These are phyloP conservation scores for Poeciliopsis retropinna DNA, from an alignment of 2,113 vertebrate genomes.

Conservation along the genomic window DNA sequence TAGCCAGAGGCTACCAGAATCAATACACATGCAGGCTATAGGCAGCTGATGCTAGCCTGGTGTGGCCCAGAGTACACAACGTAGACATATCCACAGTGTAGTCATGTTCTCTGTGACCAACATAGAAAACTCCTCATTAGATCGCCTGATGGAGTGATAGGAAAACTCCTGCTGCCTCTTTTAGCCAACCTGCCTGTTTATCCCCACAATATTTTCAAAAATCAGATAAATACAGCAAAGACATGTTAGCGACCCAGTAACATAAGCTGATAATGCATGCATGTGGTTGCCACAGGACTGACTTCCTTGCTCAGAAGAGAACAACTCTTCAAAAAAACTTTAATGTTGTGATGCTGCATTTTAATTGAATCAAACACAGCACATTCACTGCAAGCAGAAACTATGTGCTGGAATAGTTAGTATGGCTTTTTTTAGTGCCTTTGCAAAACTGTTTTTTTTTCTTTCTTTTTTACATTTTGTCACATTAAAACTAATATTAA, in stretches of 20 bases:
- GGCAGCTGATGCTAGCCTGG: slow-evolving; percentile 60
- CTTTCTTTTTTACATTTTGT: neutral
- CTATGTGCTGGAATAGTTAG: neutral
- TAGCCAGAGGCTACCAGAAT: slow-evolving; percentile 61
- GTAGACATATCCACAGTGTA: slow-evolving; percentile 28
- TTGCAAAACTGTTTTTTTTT: neutral
- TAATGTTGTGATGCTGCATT: slow-evolving; percentile 20
- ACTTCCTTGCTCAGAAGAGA: slow-evolving; percentile 27
- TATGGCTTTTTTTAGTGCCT: neutral
- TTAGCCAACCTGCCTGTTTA: slow-evolving; percentile 27
- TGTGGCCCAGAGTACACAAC: slow-evolving; percentile 35
- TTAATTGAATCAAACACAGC: neutral
- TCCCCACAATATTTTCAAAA: slow-evolving; percentile 16
- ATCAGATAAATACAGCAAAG: neutral
- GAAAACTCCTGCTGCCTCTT: slow-evolving; percentile 29
- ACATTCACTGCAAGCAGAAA: neutral
- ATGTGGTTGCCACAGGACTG: slow-evolving; percentile 26
- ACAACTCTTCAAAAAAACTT: neutral
- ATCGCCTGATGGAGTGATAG: slow-evolving; percentile 20
- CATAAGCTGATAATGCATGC: slow-evolving; percentile 35
- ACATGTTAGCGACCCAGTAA: slow-evolving; percentile 19
- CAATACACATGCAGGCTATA: slow-evolving; percentile 58
- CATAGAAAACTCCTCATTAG: slow-evolving; percentile 26
- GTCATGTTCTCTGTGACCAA: slow-evolving; percentile 6
- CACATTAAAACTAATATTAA: neutral